Evolutionary conservation across 2,888 invertebrate genomes (phyloP), one percentile per base, ranked within the genome.

Genomic region (Scaptomyza cyrtandrae): DNA sequence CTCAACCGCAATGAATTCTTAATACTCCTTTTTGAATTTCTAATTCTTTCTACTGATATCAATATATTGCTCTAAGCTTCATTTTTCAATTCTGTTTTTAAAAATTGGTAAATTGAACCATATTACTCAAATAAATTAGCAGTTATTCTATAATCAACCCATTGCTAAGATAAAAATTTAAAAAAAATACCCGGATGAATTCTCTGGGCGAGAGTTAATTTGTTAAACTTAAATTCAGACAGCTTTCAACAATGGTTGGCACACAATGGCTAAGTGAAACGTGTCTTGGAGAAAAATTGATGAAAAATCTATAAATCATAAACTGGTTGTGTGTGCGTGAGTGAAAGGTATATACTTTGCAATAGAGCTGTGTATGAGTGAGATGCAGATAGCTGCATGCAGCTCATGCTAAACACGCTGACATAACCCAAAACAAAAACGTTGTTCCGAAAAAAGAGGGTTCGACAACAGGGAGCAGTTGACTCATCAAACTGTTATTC

Each of bases 261-360:
- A 72, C 43, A 75, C 71, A 78, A 78, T 78, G 65, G 69, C 48
- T 29, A 69, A 71, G 48, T 56, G 58, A 75, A 72, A 76, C 75
- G 72, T 76, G 75, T 63, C 69, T 55, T 31, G 50, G 70, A 75
- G 73, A 74, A 68, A 64, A 69, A 46, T 44, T 2, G 19, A 71
- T 54, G 41, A 41, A 48, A 45, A 53, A 54, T 31, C 53, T 33
- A 55, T 53, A 43, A 75, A 71, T 78, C 58, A 77, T 77, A 71
- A 77, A 66, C 75, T 62, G 2, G 29, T 10, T 6, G 13, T 11
- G 61, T 37, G 55, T 27, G 64, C 44, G 48, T 24, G 55, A 46
- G 33, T 19, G 37, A 58, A 45, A 27, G 35, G 19, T 9, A 52
- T n/a, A 37, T 35, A 35, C 16, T 31, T 16, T n/a, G 11, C 27